A percentile compares a stretch with the other conserved stretches of the same genome.
Evolutionary conservation across 30 jellyfish, hydroid and myxozoan genomes (phyloP).

Genomic region (Mastigias papua): DNA sequence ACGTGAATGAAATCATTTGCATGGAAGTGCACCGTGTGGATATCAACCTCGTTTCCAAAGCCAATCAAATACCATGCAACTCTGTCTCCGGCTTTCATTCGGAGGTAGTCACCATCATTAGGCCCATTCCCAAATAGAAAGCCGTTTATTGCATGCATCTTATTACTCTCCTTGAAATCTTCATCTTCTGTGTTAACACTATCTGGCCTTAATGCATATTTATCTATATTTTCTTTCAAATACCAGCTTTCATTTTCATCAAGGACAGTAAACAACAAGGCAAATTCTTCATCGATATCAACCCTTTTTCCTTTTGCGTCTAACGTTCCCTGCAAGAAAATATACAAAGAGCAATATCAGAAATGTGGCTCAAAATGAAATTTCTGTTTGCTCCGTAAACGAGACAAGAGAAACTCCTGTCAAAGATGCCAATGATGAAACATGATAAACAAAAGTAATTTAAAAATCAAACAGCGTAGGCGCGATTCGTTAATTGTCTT

Average conservation of each 20-base stretch:
- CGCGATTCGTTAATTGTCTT: too few species aligned
- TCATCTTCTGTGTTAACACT: constrained; percentile 41
- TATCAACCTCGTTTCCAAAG: constrained; percentile 73
- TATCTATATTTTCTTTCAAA: constrained; percentile 48
- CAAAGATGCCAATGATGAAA: too few species aligned
- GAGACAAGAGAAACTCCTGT: too few species aligned
- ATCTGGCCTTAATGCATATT: constrained; percentile 4
- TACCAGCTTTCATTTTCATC: constrained; percentile 83
- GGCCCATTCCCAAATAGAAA: constrained; percentile 64
- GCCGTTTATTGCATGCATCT: constrained; percentile 70
- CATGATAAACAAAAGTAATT: too few species aligned
- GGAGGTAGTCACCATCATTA: constrained; percentile 34
- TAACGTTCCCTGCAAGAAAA: constrained; percentile 49
- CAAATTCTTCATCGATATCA: constrained; percentile 57
- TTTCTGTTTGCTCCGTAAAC: too few species aligned
- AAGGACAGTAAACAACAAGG: constrained; percentile 60
- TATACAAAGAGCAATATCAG: not conserved
- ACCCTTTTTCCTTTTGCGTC: constrained; percentile 13
- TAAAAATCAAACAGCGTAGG: too few species aligned
- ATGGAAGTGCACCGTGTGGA: constrained; percentile 75
- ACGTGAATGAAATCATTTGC: constrained; percentile 59
- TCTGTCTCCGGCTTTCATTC: constrained; percentile 54
- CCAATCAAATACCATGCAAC: constrained; percentile 74
- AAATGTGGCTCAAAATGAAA: not conserved
- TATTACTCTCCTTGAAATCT: constrained; percentile 63